Conservation (phyloP, 2,797 vertebrate species). For the Pseudochirops cupreus region DNA sequence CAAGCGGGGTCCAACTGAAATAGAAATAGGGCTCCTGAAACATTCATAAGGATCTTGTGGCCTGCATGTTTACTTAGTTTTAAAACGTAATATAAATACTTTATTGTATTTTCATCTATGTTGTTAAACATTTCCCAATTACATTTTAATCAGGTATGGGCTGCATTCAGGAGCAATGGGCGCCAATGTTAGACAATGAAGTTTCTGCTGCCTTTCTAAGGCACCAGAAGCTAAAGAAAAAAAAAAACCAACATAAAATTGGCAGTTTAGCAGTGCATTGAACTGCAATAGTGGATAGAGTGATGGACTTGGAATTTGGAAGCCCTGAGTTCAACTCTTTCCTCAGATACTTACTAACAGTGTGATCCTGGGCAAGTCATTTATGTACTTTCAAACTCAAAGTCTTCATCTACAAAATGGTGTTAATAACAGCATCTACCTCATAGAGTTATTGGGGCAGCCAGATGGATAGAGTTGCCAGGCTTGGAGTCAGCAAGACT, state of each 20-base stretch:
- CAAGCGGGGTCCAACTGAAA: not conserved
- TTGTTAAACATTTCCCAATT: not conserved
- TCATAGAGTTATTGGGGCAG: too few relatives aligned
- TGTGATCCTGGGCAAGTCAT: not conserved
- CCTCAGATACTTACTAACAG: not conserved
- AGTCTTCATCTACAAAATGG: not conserved
- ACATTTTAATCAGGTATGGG: not conserved
- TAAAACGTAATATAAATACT: not conserved
- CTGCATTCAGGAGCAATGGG: fast-evolving
- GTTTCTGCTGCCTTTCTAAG: not conserved
- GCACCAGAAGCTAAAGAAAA: not conserved
- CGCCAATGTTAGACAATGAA: not conserved
- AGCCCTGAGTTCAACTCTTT: not conserved
- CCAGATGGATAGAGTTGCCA: fast-evolving
- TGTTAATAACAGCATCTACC: not conserved
- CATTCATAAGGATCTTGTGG: not conserved
- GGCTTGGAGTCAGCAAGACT: not conserved
- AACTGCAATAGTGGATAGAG: not conserved
- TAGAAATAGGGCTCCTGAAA: not conserved
- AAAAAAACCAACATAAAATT: not conserved
- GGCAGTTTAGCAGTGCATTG: not conserved
- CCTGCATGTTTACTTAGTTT: not conserved
- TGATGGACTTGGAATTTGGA: not conserved
- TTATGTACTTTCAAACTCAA: not conserved
- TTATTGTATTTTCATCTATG: not conserved